phyloP scores from a whole-genome alignment of 2,113 vertebrate species.

The Galbula dea region DNA sequence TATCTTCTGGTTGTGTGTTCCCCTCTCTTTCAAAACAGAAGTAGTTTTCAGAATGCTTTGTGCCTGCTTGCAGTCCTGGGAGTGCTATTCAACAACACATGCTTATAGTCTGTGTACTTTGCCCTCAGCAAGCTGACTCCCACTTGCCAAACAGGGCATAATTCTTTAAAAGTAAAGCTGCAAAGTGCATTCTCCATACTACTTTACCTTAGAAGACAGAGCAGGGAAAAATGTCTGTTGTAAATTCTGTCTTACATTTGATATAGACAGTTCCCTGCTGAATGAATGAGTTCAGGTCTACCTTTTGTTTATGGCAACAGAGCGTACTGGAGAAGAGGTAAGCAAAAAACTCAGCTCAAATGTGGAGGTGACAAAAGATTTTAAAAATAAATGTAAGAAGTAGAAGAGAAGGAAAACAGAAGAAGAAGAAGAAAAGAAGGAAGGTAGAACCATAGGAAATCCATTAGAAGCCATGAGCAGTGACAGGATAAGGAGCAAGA shows the following conservation, averaged over 20 bases:
- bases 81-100: not conserved
- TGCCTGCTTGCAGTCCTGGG: not conserved
- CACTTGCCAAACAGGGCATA: not conserved
- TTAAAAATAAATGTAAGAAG: not conserved
- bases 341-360: not conserved
- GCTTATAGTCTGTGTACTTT: not conserved
- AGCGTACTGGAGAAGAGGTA: not conserved
- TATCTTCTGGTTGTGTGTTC: not conserved
- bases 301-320: not conserved
- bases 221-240: not conserved
- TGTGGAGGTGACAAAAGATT: not conserved
- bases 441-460: not conserved
- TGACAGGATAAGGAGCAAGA: not conserved
- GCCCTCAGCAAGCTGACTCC: not conserved
- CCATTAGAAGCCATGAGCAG: not conserved
- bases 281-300: not conserved
- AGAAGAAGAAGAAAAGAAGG: not conserved
- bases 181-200: not conserved
- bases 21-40: not conserved
- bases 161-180: not conserved
- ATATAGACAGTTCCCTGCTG: rapidly evolving
- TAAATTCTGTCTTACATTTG: not conserved
- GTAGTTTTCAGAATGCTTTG: not conserved
- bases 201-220: not conserved
- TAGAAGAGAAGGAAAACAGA: too few relatives aligned